phyloP scores from a whole-genome alignment of 2,888 invertebrate species.

The Macropis europaea region DNA sequence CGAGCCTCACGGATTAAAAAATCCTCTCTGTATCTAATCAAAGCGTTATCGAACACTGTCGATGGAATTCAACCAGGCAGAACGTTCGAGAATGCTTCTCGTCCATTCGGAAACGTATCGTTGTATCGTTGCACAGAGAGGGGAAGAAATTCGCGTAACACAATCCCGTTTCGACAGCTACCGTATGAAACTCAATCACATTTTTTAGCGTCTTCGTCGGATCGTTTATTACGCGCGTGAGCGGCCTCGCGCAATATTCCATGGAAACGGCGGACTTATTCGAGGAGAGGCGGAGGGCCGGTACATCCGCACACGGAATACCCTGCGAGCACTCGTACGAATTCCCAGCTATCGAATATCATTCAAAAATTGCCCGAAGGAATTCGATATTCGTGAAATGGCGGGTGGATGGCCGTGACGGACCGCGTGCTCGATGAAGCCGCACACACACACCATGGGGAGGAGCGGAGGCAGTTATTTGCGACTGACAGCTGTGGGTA shows the following conservation, averaged over 20 bases:
- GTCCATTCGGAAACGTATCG: not conserved
- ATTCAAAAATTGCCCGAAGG: conserved; percentile 57
- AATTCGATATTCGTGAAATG: conserved; percentile 61
- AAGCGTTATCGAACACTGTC: too few relatives aligned
- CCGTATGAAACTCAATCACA: conserved; percentile 45
- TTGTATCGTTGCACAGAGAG: not conserved
- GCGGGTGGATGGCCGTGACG: conserved; percentile 15
- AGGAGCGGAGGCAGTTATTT: conserved; percentile 34
- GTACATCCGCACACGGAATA: conserved; percentile 3
- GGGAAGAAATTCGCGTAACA: conserved; percentile 9
- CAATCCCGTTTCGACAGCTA: conserved; percentile 29
- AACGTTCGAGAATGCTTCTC: not conserved
- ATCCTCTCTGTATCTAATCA: too few relatives aligned
- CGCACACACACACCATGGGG: conserved; percentile 36
- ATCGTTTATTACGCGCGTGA: conserved; percentile 23
- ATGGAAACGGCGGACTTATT: conserved; percentile 26
- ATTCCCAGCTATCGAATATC: conserved; percentile 61
- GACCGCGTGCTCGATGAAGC: conserved; percentile 47
- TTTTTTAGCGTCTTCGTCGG: conserved; percentile 16
- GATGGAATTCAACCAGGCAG: too few relatives aligned
- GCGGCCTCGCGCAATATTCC: conserved; percentile 49
- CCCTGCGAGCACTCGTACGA: conserved; percentile 53
- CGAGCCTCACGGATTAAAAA: too few relatives aligned
- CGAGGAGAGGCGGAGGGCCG: not conserved
- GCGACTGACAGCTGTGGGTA: conserved; percentile 46